Base-by-base conservation (phyloP, 2,113 vertebrate species). In the Antigone vipio region DNA sequence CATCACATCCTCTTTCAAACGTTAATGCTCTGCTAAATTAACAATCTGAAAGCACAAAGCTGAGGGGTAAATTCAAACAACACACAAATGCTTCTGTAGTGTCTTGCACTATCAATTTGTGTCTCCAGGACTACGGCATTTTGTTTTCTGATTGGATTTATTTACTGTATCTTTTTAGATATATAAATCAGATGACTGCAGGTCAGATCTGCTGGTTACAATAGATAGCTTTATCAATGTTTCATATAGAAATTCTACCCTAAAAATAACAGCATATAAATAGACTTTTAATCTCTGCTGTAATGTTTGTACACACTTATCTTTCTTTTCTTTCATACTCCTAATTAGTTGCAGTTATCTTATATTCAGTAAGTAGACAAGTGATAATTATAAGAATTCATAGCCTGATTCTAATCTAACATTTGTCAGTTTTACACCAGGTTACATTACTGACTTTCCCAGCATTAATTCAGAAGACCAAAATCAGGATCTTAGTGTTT, bases 271-370 rank as follows among this genome's bases (percentile, higher is more conserved):
- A 53, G 49, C 35, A 35, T 29, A 34, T n/a, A 86, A 94, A 80
- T 9, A 60, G 53, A 42, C 12, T 88, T 81, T 34, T 93, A 87
- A 91, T 96, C 86, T 93, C 77, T 93, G 53, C 67, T 80, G n/a
- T 55, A 82, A 79, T 66, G 30, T 94, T 93, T 96, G 80, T 82
- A 85, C 66, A 94, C 47, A 79, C 14, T 93, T 87, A 77, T 85
- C 88, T 91, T 88, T 56, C 85, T 73, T 89, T 90, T 66, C 78
- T 93, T 94, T 82, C 81, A 53, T 82, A 72, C 6, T 53, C 9
- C 62, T 93, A 92, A 94, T 96, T 93, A 93, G 45, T 62, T 87
- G 73, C 45, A 89, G 73, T 94, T 92, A 87, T 86, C 86, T 93
- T 68, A 68, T 14, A 87, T 81, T 91, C 52, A 60, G 8, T 56